These are phyloP conservation scores for Leuctra nigra DNA, from an alignment of 2,888 invertebrate species.

Conservation along the genomic window DNA sequence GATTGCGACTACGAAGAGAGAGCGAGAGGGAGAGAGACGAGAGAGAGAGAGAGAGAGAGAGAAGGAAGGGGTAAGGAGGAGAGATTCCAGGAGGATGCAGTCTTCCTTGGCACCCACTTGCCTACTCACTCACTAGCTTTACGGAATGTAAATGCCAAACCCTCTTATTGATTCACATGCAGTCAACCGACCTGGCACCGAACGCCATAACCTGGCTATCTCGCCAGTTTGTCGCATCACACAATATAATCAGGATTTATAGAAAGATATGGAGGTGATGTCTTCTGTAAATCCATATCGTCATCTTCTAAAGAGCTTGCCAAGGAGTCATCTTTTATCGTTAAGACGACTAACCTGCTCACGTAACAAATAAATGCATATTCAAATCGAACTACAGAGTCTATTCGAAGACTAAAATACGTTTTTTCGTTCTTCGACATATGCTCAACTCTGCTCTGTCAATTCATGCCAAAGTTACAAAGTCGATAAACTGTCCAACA, in stretches of 20 bases:
- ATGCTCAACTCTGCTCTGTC: too few species aligned
- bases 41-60: neutral
- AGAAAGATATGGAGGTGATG: neutral
- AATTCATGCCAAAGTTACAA: too few species aligned
- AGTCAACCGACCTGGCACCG: constrained; percentile 19
- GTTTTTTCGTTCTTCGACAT: too few species aligned
- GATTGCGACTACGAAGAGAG: constrained; percentile 3
- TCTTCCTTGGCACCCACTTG: constrained; percentile 18
- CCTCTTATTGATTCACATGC: constrained; percentile 23
- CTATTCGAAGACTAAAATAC: too few species aligned
- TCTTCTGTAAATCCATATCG: constrained; percentile 3
- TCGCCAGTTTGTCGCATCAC: constrained; percentile 13
- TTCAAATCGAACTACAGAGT: too few species aligned
- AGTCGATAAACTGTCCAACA: too few species aligned
- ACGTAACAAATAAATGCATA: too few species aligned
- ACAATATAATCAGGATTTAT: neutral
- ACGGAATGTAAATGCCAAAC: constrained; percentile 23
- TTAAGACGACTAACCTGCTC: too few species aligned
- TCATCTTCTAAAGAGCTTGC: neutral
- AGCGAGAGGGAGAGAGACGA: neutral
- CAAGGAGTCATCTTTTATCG: too few species aligned
- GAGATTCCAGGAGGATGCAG: constrained; percentile 2
- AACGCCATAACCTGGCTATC: constrained; percentile 14
- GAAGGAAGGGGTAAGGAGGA: neutral
- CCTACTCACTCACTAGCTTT: constrained; percentile 4